These are phyloP conservation scores for Epinotia ramella DNA, from an alignment of 2,888 invertebrate genomes.

Conservation along the genomic window DNA sequence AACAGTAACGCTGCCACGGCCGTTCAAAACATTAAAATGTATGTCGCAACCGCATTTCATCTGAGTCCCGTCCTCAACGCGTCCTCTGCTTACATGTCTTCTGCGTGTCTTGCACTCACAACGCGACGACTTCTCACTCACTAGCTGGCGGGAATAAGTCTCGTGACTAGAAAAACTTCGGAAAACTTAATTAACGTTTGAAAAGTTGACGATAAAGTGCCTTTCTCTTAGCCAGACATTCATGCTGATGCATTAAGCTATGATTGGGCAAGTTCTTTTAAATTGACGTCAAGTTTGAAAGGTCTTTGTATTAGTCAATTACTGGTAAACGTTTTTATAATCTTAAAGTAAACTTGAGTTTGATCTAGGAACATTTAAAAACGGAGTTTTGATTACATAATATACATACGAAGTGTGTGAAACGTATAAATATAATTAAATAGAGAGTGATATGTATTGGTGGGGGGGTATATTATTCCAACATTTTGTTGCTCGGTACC, in stretches of 20 bases:
- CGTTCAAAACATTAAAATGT: not conserved
- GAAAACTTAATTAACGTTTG: constrained; percentile 20
- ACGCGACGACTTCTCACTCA: constrained; percentile 7
- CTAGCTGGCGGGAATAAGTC: constrained; percentile 10
- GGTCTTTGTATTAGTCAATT: not conserved
- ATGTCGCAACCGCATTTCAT: not conserved
- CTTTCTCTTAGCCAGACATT: not conserved
- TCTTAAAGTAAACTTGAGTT: not conserved
- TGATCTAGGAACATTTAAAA: too few relatives aligned
- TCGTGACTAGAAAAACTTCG: constrained; percentile 9
- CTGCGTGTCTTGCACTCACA: not conserved
- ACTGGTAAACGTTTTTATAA: not conserved
- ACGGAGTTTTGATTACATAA: too few relatives aligned
- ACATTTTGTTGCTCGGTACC: too few relatives aligned
- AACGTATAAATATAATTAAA: too few relatives aligned
- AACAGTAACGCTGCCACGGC: too few relatives aligned
- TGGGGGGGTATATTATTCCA: too few relatives aligned
- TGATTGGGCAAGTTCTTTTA: not conserved
- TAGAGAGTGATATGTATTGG: too few relatives aligned
- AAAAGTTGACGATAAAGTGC: constrained; percentile 15
- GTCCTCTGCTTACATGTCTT: not conserved
- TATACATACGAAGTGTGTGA: too few relatives aligned
- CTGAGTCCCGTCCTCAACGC: not conserved
- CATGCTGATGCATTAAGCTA: constrained; percentile 9
- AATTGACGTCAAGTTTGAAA: constrained; percentile 9